Percentiles rank a stretch among this genome's conserved stretches.
phyloP scores from a whole-genome alignment of 2,888 invertebrate genomes.

The Zygaena filipendulae region DNA sequence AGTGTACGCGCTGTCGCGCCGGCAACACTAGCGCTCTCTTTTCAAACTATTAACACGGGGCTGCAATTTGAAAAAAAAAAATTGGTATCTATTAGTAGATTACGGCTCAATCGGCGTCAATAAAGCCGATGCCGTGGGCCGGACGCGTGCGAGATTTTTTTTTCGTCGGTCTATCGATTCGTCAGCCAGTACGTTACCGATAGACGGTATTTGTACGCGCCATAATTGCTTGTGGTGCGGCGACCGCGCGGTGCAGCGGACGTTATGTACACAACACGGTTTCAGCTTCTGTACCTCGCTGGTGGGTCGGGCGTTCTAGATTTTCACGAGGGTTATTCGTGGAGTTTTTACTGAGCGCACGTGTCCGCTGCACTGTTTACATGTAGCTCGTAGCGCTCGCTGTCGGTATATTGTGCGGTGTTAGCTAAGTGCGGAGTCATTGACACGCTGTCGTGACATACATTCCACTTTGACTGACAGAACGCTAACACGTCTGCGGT shows the following conservation, averaged over 20 bases:
- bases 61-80: conserved; percentile 43
- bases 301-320: conserved; percentile 18
- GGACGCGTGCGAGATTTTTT: conserved; percentile 17
- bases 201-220: conserved; percentile 31
- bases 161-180: conserved; percentile 30
- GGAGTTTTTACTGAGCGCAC: conserved; percentile 36
- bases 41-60: conserved; percentile 29
- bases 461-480: conserved; percentile 54
- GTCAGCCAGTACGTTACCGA: conserved; percentile 20
- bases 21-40: conserved; percentile 37
- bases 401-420: conserved; percentile 25
- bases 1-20: conserved; percentile 39
- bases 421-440: conserved; percentile 44
- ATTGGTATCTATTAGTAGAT: conserved; percentile 30
- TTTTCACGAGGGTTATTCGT: conserved; percentile 28
- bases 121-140: conserved; percentile 20
- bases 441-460: conserved; percentile 64
- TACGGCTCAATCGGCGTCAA: conserved; percentile 19
- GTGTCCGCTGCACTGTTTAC: conserved; percentile 53
- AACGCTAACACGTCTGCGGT: conserved; percentile 40
- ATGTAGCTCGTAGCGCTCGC: conserved; percentile 24
- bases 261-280: conserved; percentile 21
- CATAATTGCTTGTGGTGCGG: conserved; percentile 26
- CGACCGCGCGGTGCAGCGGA: conserved; percentile 31
- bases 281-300: conserved; percentile 22